Evolutionary conservation across 2,797 vertebrate genomes (phyloP), one percentile per base, ranked within the genome.

Genomic region (Alosa sapidissima): DNA sequence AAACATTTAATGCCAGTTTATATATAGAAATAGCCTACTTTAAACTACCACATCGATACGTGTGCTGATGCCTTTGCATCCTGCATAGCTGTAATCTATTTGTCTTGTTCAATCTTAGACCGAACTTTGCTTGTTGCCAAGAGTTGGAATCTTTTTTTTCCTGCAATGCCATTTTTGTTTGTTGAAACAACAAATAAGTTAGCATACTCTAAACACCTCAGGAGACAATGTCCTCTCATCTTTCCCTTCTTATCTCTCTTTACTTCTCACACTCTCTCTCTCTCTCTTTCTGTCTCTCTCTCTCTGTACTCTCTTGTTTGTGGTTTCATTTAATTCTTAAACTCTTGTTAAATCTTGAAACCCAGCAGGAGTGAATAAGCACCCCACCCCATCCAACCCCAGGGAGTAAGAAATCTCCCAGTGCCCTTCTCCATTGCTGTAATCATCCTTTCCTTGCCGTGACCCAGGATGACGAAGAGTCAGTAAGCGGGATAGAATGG

Each of bases 251-350:
- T 91, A 62, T 54, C 82, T 84, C 21, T 54, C 14, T 10, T 24
- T 85, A 88, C 91, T 89, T 52, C 86, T 88, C 87, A 58, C 89
- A 91, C 78, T 52, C 89, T 91, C 89, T 88, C 91, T 90, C 89
- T 91, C 89, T 92, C 91, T 87, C 89, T 19, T 33, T 81, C 58
- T 19, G 10, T 82, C 65, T 72, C 45, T 72, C 58, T 91, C 81
- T 87, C 83, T 81, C 87, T 83, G 86, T 85, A 86, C 91, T 93
- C 91, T 91, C 93, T 93, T 92, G 91, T 93, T 82, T 88, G 87
- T 88, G 72, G 41, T 78, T 78, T 78, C 72, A 47, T 45, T 19
- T 45, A 41, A 41, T 41, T 2, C 41, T 41, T 41, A 16, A 78
- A 78, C 5, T 78, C 16, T 2, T 19, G 14, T 7, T 41, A 78